Evolutionary conservation across 2,888 invertebrate species (phyloP), one percentile per base, ranked within the genome.

Genomic region (Drosophila greeni): DNA sequence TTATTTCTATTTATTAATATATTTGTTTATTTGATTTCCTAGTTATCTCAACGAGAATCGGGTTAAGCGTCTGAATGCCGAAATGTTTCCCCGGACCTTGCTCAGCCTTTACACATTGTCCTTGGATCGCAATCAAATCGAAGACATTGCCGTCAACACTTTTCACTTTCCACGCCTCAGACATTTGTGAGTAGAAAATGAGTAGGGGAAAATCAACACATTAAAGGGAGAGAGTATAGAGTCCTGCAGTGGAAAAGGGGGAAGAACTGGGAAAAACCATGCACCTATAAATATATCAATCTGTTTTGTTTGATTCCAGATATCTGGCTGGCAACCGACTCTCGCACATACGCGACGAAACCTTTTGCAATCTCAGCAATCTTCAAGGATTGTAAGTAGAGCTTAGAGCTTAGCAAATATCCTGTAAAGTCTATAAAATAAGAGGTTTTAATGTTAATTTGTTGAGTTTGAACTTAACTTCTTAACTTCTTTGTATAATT

Each of bases 301-400:
- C 26, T n/a, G 0, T 42, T 14, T 47, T 47, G 34, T 18, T 12
- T 18, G 18, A 31, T 49, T 86, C 6, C 87, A 91, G 91, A 74
- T 91, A 90, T 81, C 74, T 91, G 48, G 89, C 91, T 3, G 89
- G 89, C 64, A 91, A 91, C 84, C 84, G 85, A 18, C 82, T 91
- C 49, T 77, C 79, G 11, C 76, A 85, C 39, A 76, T 91, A 47
- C 82, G 85, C 37, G 88, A 88, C 18, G 86, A 86, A 36, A 89
- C 89, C n/a, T 91, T 91, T 72, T 86, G 85, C 48, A 88, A 89
- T 71, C 80, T 91, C 23, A 81, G 85, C 40, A 82, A 87, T 51
- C 85, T 91, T 9, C 87, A 88, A 65, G 87, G 87, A 73, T 58
- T 87, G 87, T 88, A 84, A 87, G 87, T 40, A 1, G n/a, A 3